A percentile compares a stretch with the other conserved stretches of the same genome.
Conservation (phyloP, 2,797 vertebrate genomes). For the Amazonetta brasiliensis region DNA sequence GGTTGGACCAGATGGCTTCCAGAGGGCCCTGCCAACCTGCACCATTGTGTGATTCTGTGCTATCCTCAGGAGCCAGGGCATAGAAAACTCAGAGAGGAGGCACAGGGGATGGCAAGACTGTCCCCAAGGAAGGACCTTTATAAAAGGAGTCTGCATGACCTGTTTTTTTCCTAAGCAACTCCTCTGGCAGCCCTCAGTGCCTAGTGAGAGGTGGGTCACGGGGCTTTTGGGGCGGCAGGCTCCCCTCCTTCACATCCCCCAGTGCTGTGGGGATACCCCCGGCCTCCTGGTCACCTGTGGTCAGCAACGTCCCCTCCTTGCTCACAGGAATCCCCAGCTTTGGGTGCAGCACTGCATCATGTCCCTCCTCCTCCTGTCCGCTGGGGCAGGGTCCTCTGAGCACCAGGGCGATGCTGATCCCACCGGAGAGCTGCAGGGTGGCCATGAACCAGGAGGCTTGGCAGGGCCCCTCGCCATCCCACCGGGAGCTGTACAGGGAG, state of each 20-base stretch:
- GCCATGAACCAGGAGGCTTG: conserved; percentile 76
- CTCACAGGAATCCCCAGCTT: conserved; percentile 80
- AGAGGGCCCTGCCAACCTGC: no score
- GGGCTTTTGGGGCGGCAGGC: neutral
- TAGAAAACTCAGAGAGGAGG: neutral
- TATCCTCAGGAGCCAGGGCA: neutral
- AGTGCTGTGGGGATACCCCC: neutral
- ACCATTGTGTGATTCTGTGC: neutral
- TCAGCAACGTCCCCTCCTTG: conserved; percentile 76
- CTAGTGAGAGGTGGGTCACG: neutral
- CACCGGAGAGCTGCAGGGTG: conserved; percentile 78
- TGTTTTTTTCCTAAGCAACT: neutral
- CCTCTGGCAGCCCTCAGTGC: neutral
- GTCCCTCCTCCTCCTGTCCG: neutral
- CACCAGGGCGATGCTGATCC: conserved; percentile 81
- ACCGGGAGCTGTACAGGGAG: conserved; percentile 66
- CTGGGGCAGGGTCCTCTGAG: conserved; percentile 68
- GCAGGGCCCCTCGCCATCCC: neutral
- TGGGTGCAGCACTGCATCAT: neutral
- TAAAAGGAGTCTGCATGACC: no score
- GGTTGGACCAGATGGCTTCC: no score
- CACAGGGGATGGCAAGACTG: neutral
- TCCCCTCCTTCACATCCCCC: neutral
- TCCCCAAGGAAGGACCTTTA: neutral
- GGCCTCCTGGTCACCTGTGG: conserved; percentile 67